These are phyloP conservation scores for Scatophagus argus DNA, from an alignment of 2,113 vertebrate genomes.

Conservation along the genomic window DNA sequence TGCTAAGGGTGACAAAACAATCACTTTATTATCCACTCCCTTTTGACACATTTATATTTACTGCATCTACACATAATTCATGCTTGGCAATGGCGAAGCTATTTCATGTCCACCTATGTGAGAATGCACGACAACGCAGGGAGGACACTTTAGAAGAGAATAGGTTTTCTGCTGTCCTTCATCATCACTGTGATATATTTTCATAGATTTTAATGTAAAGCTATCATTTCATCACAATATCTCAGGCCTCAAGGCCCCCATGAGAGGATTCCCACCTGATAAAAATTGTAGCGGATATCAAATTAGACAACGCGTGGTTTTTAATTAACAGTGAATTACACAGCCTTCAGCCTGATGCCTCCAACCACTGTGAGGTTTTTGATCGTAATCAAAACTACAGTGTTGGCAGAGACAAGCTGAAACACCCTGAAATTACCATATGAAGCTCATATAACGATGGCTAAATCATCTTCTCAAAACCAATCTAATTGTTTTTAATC, in stretches of 20 bases:
- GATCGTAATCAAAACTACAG: slow-evolving; percentile 35
- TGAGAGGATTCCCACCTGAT: slow-evolving; percentile 17
- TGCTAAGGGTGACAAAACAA: slow-evolving; percentile 15
- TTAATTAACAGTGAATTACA: slow-evolving; percentile 55
- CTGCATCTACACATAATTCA: slow-evolving; percentile 14
- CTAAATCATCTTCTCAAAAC: slow-evolving; percentile 44
- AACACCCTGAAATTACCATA: slow-evolving; percentile 38
- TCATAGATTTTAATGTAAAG: slow-evolving; percentile 13
- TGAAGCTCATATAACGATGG: slow-evolving; percentile 24
- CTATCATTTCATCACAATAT: slow-evolving; percentile 4
- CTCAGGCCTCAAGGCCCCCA: not conserved
- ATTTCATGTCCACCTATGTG: slow-evolving; percentile 3
- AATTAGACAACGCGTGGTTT: slow-evolving; percentile 36
- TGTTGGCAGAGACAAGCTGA: slow-evolving; percentile 22
- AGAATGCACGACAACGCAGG: not conserved
- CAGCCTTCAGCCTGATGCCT: slow-evolving; percentile 29
- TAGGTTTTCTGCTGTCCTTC: slow-evolving; percentile 2
- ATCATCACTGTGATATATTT: not conserved
- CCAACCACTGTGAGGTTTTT: slow-evolving; percentile 33
- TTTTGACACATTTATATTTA: slow-evolving; percentile 23
- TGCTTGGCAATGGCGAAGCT: not conserved
- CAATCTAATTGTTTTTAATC: slow-evolving; percentile 37
- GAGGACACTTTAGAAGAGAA: slow-evolving; percentile 1
- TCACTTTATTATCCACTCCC: slow-evolving; percentile 22
- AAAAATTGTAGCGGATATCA: slow-evolving; percentile 35